phyloP scores from a whole-genome alignment of 1,140 invertebrate genomes.

The Atta cephalotes region DNA sequence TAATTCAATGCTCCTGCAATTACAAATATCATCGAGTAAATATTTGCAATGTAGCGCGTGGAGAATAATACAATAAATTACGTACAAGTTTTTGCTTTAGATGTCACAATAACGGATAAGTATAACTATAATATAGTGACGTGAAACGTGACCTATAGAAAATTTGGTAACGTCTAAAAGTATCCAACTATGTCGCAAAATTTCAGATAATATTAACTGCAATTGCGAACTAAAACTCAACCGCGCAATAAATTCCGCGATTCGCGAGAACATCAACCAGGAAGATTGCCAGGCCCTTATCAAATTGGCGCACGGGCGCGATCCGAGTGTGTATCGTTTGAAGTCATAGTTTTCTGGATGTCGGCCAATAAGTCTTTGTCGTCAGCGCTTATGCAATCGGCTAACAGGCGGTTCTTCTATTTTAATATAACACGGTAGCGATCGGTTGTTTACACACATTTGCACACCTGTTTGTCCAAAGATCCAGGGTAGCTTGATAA shows the following conservation, averaged over 20 bases:
- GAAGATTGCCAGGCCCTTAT: conserved; percentile 58
- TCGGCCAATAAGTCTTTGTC: conserved; percentile 57
- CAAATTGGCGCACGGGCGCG: conserved; percentile 65
- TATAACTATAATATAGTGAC: background rate
- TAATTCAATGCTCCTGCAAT: background rate
- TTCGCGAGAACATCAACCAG: conserved; percentile 39
- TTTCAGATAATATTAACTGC: conserved; percentile 11
- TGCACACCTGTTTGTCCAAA: conserved; percentile 65
- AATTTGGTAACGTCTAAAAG: background rate
- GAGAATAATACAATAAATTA: background rate
- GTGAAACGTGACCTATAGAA: conserved; percentile 18
- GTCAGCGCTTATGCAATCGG: conserved; percentile 67
- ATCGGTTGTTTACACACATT: background rate
- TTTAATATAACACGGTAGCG: conserved; percentile 67
- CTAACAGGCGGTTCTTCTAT: conserved; percentile 51
- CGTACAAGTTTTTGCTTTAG: background rate
- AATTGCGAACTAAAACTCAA: conserved; percentile 7
- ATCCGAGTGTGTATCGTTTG: conserved; percentile 49
- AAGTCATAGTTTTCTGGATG: conserved; percentile 53
- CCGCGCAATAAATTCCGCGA: background rate
- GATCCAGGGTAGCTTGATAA: background rate
- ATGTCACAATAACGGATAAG: background rate
- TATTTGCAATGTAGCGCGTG: background rate
- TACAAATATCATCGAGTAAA: background rate
- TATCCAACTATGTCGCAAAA: conserved; percentile 34